These are phyloP conservation scores for Halcyon leucocephala DNA, from an alignment of 2,797 vertebrate species.

Conservation along the genomic window DNA sequence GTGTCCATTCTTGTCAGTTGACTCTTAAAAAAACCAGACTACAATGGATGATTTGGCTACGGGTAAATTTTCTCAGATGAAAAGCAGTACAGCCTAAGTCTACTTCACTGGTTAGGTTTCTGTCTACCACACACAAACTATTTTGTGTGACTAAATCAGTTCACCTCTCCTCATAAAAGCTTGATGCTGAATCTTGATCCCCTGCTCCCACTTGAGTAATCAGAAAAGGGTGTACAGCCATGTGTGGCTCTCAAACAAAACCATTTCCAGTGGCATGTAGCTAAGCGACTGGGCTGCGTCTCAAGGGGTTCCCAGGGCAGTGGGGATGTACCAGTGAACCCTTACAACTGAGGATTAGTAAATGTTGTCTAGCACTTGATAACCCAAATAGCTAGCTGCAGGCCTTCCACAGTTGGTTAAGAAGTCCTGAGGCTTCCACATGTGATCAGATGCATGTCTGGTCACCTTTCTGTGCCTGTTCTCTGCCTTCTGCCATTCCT, in stretches of 20 bases:
- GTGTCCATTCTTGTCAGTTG: neutral
- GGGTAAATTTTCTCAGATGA: neutral
- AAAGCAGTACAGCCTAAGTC: neutral
- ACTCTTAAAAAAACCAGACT: neutral
- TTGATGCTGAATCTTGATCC: neutral
- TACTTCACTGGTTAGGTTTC: neutral
- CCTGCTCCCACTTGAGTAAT: neutral
- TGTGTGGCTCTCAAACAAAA: neutral
- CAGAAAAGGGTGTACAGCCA: fast-evolving
- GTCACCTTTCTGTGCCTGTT: neutral
- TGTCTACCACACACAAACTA: neutral
- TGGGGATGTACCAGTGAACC: neutral
- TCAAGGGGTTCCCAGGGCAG: neutral
- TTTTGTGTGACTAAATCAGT: neutral
- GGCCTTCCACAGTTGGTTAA: neutral
- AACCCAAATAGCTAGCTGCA: neutral
- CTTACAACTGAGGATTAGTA: neutral
- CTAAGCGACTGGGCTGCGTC: neutral
- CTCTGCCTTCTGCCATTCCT: neutral
- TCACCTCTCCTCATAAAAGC: neutral
- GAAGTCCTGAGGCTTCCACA: neutral
- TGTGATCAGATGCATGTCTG: neutral
- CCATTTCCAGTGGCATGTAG: neutral
- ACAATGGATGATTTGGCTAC: neutral
- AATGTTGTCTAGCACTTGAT: neutral